A percentile compares a stretch with the other conserved stretches of the same genome.
These are phyloP conservation scores for Scaptomyza reducta DNA, from an alignment of 2,888 invertebrate genomes.

Conservation along the genomic window DNA sequence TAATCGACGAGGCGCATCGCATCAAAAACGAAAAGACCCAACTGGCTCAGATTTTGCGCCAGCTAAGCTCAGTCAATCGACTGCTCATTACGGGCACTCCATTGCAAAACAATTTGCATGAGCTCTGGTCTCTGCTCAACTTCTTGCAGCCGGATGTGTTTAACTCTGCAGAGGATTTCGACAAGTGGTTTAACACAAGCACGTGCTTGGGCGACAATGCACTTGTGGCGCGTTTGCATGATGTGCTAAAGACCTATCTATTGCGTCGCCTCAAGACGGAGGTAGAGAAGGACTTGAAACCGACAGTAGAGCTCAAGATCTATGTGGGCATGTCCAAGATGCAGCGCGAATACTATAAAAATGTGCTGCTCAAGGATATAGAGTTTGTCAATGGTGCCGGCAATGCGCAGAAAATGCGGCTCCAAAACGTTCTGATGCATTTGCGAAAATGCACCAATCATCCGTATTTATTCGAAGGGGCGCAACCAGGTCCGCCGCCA, in stretches of 20 bases:
- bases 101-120: conserved; percentile 98
- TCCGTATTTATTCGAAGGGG: conserved; percentile 99
- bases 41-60: conserved; percentile 96
- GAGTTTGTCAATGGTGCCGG: conserved; percentile 99
- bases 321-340: conserved; percentile 99
- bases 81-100: conserved; percentile 98
- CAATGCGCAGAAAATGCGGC: conserved; percentile 97
- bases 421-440: conserved; percentile 99
- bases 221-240: conserved; percentile 95
- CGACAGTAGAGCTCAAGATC: conserved; percentile 98
- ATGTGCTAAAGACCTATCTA: conserved; percentile 96
- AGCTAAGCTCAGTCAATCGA: conserved; percentile 98
- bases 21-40: conserved; percentile 99
- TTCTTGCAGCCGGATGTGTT: conserved; percentile 99
- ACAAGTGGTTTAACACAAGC: conserved; percentile 99
- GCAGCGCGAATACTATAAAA: conserved; percentile 99
- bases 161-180: conserved; percentile 98
- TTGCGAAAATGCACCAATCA: conserved; percentile 99
- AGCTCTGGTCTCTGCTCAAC: conserved; percentile 98
- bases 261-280: conserved; percentile 97
- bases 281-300: conserved; percentile 97
- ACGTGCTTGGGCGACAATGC: conserved; percentile 95
- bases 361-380: conserved; percentile 99
- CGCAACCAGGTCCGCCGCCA: conserved; percentile 99
- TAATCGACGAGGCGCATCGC: conserved; percentile 99